Conservation (phyloP, 2,888 invertebrate species). For the Pocota personata region DNA sequence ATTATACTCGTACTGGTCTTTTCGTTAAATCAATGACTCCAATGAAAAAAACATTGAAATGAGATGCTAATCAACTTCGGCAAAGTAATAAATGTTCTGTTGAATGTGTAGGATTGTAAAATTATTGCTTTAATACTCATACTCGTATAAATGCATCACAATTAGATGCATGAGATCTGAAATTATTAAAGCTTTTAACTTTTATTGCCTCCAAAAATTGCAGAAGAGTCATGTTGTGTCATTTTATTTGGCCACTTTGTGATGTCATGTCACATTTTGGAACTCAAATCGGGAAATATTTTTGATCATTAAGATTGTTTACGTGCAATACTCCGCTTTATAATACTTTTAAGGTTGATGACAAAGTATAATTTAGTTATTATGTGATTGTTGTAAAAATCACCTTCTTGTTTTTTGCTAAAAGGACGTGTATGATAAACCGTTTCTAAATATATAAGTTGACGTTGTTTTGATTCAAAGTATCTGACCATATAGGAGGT, state of each 20-base stretch:
- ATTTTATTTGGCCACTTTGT: background rate
- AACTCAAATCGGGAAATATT: background rate
- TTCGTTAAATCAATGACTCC: background rate
- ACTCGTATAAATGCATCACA: background rate
- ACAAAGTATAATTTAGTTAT: too few relatives aligned
- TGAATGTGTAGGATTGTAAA: constrained; percentile 3
- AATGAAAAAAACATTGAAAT: background rate
- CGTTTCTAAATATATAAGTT: too few relatives aligned
- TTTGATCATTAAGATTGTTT: background rate
- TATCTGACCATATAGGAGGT: too few relatives aligned
- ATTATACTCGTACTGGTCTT: too few relatives aligned
- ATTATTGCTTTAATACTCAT: background rate
- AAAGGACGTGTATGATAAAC: too few relatives aligned
- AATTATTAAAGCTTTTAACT: background rate
- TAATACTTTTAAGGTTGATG: background rate
- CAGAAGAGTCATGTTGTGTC: background rate
- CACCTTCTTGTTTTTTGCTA: too few relatives aligned
- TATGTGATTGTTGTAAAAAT: too few relatives aligned
- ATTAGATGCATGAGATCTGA: background rate
- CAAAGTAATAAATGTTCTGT: background rate
- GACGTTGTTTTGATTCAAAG: too few relatives aligned
- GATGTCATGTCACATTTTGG: background rate
- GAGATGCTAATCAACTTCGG: background rate
- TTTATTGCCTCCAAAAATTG: background rate
- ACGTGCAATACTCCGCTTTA: background rate